Evolutionary conservation across 2,113 vertebrate species (phyloP), one percentile per base, ranked within the genome.

Genomic region (Zosterops lateralis): DNA sequence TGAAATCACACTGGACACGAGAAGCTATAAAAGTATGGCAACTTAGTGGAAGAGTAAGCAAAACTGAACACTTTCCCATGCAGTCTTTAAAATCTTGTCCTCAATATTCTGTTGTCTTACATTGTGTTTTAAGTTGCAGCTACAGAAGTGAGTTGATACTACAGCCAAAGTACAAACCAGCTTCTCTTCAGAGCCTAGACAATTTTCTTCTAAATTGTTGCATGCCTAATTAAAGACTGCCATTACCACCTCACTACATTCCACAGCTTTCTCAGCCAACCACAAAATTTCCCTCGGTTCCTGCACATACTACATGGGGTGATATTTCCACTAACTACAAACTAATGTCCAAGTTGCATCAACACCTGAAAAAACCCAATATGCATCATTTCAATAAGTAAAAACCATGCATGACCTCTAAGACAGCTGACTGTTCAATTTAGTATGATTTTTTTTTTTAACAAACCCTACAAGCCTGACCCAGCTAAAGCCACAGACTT

Each of bases 401-500:
- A 53, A 60, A 57, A 17, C 8, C 16, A 71, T 1, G 6, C 48
- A 45, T 17, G 31, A 81, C 26, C 53, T 48, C 31, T 13, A 72
- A 31, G 57, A 90, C 8, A 94, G 40, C 48, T 56, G 51, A 58
- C 64, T 73, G n/a, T 17, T 57, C 65, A 29, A 73, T 32, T 80
- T 42, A 71, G 22, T 47, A 7, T 6, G n/a, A 44, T 65, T 60
- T 61, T 22, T 61, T 22, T 14, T 13, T 9, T 5, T 12, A 54
- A 58, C 10, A 54, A 12, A 8, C 2, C 6, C 44, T 60, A 53
- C 17, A 73, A 87, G 66, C 48, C n/a, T 85, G 87, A 77, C 51
- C 45, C 36, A 89, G 71, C 67, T 94, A 50, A 91, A 95, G 70
- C 65, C 67, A 78, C 65, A 45, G 72, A 25, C n/a, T 84, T 60